Conservation (phyloP, 2,888 invertebrate genomes). For the Empis livida region DNA sequence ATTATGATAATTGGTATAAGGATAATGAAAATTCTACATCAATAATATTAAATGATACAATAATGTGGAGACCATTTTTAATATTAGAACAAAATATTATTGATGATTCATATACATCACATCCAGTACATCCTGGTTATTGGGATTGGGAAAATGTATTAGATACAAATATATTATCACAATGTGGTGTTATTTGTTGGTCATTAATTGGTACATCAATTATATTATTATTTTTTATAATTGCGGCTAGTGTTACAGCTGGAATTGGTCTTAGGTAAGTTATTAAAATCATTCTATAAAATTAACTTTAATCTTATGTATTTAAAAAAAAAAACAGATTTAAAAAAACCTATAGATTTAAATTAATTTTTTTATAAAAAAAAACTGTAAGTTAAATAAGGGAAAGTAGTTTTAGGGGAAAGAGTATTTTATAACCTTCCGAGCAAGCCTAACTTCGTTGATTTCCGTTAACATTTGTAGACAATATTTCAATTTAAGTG, state of each 20-base stretch:
- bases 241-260: conserved; percentile 29
- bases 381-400: no score
- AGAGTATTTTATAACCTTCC: no score
- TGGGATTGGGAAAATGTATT: conserved; percentile 17
- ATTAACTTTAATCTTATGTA: no score
- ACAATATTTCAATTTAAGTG: no score
- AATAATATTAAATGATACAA: background rate
- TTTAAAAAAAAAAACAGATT: no score
- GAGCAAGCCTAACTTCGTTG: no score
- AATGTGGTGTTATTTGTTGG: conserved; percentile 34
- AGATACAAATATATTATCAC: conserved; percentile 15
- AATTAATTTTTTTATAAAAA: no score
- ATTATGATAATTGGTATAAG: background rate
- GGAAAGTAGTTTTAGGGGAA: no score
- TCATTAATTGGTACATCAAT: conserved; percentile 28
- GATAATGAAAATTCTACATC: background rate
- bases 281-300: no score
- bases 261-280: conserved; percentile 33
- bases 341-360: no score
- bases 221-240: conserved; percentile 25
- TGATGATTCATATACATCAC: conserved; percentile 28
- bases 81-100: conserved; percentile 31
- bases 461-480: no score
- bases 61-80: conserved; percentile 33
- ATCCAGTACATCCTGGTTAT: conserved; percentile 33